phyloP scores from a whole-genome alignment of 2,797 vertebrate genomes.

The Macrochelys suwanniensis region DNA sequence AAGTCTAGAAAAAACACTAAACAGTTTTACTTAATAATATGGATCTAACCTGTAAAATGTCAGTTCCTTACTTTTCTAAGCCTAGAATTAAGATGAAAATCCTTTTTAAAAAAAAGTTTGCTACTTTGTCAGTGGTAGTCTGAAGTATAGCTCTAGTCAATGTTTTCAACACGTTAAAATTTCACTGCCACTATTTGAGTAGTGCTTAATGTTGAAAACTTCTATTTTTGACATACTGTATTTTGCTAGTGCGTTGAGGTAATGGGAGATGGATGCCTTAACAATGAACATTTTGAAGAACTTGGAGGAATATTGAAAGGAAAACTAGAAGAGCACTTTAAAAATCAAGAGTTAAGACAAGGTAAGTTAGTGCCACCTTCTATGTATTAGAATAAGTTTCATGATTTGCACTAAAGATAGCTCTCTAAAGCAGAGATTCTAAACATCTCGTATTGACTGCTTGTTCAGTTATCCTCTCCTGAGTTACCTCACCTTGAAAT shows the following conservation, averaged over 20 bases:
- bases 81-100: neutral
- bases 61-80: neutral
- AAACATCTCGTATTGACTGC: neutral
- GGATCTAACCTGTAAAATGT: neutral
- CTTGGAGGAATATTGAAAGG: constrained; percentile 95
- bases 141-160: neutral
- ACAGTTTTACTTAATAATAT: neutral
- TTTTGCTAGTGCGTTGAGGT: constrained; percentile 92
- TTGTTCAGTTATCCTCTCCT: neutral
- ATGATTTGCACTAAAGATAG: neutral
- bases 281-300: constrained; percentile 97
- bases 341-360: constrained; percentile 98
- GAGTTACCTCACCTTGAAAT: neutral
- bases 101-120: neutral
- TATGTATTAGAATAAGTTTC: neutral
- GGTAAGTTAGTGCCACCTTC: constrained; percentile 78
- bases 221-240: neutral
- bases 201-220: neutral
- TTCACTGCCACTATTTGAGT: neutral
- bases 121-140: neutral
- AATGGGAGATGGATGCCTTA: constrained; percentile 98
- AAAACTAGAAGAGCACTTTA: constrained; percentile 99
- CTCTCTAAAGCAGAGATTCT: neutral
- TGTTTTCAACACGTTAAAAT: neutral
- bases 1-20: neutral